phyloP scores from a whole-genome alignment of 2,797 vertebrate species.

The Muscicapa striata region DNA sequence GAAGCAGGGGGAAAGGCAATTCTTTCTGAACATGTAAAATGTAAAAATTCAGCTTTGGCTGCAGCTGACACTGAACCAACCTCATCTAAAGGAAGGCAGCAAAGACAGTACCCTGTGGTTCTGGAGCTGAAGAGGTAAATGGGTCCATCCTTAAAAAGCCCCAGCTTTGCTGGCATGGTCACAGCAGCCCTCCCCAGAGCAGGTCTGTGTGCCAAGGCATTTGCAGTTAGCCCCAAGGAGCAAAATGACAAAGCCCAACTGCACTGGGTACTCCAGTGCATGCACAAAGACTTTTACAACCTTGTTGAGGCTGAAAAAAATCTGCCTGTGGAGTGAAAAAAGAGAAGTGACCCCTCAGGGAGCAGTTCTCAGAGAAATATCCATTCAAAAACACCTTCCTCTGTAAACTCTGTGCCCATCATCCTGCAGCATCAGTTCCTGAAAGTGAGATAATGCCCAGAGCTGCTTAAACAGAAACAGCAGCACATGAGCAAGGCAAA shows the following conservation, averaged over 20 bases:
- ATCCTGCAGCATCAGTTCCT: neutral
- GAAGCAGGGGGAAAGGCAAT: neutral
- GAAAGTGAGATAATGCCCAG: neutral
- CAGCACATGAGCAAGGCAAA: rapidly evolving
- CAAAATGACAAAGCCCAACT: neutral
- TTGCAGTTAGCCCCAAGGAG: neutral
- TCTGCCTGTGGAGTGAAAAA: neutral
- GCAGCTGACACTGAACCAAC: neutral
- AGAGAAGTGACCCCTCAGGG: neutral
- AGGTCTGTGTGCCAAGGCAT: conserved; percentile 41
- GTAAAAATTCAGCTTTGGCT: neutral
- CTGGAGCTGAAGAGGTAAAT: conserved; percentile 5
- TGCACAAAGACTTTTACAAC: neutral
- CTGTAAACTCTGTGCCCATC: neutral
- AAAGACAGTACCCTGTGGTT: neutral
- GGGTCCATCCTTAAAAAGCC: conserved; percentile 15
- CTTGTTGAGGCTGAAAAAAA: neutral
- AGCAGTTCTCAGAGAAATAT: neutral
- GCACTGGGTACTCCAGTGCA: neutral
- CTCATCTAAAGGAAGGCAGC: neutral
- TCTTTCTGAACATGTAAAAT: neutral
- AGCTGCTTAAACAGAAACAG: neutral
- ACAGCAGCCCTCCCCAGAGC: neutral
- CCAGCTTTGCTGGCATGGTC: conserved; percentile 65
- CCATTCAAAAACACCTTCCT: neutral